These are phyloP conservation scores for Cheilosia impressa DNA, from an alignment of 2,888 invertebrate species.

Conservation along the genomic window DNA sequence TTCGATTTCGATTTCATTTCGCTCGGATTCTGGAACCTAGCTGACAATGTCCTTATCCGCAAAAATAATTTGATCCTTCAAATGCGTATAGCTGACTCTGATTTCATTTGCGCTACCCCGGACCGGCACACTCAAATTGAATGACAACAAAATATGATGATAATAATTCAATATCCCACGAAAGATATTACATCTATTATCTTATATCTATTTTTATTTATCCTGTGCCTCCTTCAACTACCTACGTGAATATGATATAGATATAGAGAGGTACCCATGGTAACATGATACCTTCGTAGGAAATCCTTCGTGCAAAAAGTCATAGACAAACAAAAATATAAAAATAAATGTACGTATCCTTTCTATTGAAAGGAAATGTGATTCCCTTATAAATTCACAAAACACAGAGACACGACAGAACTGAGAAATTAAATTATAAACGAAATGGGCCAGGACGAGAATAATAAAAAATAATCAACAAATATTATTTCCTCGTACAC, in stretches of 20 bases:
- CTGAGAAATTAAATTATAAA: slow-evolving; percentile 57
- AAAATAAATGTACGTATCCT: slow-evolving; percentile 34
- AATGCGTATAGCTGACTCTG: slow-evolving; percentile 17
- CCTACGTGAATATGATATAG: neutral
- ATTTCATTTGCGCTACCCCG: slow-evolving; percentile 29
- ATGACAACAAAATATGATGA: slow-evolving; percentile 46
- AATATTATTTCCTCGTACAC: slow-evolving; percentile 22
- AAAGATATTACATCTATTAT: too few relatives aligned
- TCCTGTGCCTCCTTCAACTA: slow-evolving; percentile 2
- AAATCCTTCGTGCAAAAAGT: slow-evolving; percentile 61
- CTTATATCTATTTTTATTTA: slow-evolving; percentile 35
- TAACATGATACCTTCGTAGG: slow-evolving; percentile 46
- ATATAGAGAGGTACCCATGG: neutral
- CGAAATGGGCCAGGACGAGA: slow-evolving; percentile 60
- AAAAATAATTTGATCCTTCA: slow-evolving; percentile 12
- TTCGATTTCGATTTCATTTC: too few relatives aligned
- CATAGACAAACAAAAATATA: slow-evolving; percentile 54
- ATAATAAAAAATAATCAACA: slow-evolving; percentile 58
- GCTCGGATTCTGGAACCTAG: too few relatives aligned
- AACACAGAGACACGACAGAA: neutral
- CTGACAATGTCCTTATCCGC: slow-evolving; percentile 9
- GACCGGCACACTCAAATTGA: neutral
- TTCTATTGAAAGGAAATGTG: slow-evolving; percentile 46
- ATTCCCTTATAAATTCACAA: slow-evolving; percentile 41
- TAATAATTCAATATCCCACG: slow-evolving; percentile 32